Evolutionary conservation across 2,113 vertebrate species (phyloP), one percentile per base, ranked within the genome.

Genomic region (Ia io): DNA sequence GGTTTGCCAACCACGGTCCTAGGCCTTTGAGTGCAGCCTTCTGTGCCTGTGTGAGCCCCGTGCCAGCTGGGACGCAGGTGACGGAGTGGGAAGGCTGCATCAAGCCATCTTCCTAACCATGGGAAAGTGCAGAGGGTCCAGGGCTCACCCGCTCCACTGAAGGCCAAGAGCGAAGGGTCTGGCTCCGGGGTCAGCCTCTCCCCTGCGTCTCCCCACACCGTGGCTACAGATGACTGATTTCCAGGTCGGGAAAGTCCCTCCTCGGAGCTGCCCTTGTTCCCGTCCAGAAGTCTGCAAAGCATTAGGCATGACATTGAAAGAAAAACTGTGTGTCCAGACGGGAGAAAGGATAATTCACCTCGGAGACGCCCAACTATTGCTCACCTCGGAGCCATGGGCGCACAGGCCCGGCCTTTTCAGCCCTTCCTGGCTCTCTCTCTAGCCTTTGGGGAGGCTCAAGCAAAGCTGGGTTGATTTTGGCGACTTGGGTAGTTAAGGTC

Each of bases 321-420:
- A 78, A 89, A 96, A 88, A 86, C 74, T 82, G 47, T 74, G 85
- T 90, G 84, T 78, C 49, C 84, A 84, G 78, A 95, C 71, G 0
- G 13, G 94, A 96, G 96, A 90, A 92, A 42, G 92, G 82, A 88
- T 93, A 86, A 53, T 95, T 93, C 95, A 95, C 92, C 87, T 97
- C 77, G 32, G 49, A 85, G 93, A 94, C 53, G 78, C 30, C n/a
- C 80, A 28, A 42, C 83, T 82, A 74, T 84, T 84, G 93, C 95
- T 92, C 74, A 78, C 83, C 79, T 67, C 1, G 23, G 77, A 91
- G 83, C 94, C 94, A 79, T 42, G 74, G 96, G 92, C 82, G 86
- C 82, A 44, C 51, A 28, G 37, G 9, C 85, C 83, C 56, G 70
- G 18, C 51, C 61, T 82, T 80, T 76, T 49, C 65, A 20, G 82